Base-by-base conservation (phyloP, 2,797 vertebrate genomes). In the Channa striata region DNA sequence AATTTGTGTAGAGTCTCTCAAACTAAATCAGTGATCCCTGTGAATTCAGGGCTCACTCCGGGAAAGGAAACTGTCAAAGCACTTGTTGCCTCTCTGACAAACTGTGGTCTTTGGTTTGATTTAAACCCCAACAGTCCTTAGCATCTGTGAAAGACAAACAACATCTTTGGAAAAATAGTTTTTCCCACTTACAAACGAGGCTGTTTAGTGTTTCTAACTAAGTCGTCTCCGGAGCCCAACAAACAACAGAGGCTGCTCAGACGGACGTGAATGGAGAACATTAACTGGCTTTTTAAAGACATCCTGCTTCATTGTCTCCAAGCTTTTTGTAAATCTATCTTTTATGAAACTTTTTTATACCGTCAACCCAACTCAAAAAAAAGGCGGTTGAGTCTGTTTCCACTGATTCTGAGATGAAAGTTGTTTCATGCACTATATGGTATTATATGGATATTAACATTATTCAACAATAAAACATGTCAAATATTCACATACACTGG, bases 401-500 rank as follows among this genome's bases (percentile, higher is more conserved):
- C 8, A 10, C 5, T 50, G 12, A 66, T 16, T 76, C 48, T 79
- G 57, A 73, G 44, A 39, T 44, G 44, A 63, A 74, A 7, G 56
- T 72, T 20, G 34, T 47, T 69, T 48, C 77, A 80, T 87, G 79
- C 79, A 81, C 67, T 64, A 60, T 33, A 71, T 88, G 78, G 75
- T 71, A 78, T 84, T 68, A 68, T 68, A 76, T 60, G 20, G 57
- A 82, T 77, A 74, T 75, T 64, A 81, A 82, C 64, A 59, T 77
- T 49, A 74, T 76, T 72, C 19, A 79, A 76, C 76, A 82, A 82
- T 82, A 88, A 67, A 70, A 75, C 81, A 86, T 75, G 84, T 75
- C 67, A 85, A 86, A 89, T 89, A 85, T 75, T 88, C 65, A 91
- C 77, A 87, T 78, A 86, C 72, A 92, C 70, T 47, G 70, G 85